Percentiles rank a stretch among this genome's conserved stretches.
Evolutionary conservation across 35 echinoderm and acorn worm genomes (phyloP).

Genomic region (Heliocidaris erythrogramma): DNA sequence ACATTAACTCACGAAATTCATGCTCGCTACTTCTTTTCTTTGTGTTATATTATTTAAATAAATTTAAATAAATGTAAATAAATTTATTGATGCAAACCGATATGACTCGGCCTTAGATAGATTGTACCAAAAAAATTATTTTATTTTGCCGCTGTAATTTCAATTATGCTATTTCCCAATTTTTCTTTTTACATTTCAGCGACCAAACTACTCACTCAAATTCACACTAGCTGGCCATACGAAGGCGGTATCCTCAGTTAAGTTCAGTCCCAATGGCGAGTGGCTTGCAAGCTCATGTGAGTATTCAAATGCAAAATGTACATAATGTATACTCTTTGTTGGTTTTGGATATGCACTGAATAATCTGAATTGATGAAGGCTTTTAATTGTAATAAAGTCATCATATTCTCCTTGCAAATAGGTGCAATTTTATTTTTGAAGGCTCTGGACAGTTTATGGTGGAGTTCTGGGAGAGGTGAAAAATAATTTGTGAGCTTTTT

Average conservation of each 20-base stretch:
- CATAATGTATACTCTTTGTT: not conserved
- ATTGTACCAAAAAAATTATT: too few species aligned
- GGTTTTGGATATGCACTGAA: not conserved
- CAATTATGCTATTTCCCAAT: not conserved
- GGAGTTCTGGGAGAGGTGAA: too few species aligned
- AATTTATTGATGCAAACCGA: too few species aligned
- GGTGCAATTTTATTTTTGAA: too few species aligned
- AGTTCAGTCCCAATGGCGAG: slow-evolving; percentile 98
- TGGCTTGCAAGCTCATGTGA: slow-evolving; percentile 99
- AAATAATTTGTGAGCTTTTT: too few species aligned
- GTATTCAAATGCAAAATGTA: slow-evolving; percentile 28
- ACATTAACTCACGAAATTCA: too few species aligned
- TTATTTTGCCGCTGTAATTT: not conserved
- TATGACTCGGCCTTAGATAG: too few species aligned
- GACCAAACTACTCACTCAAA: slow-evolving; percentile 96
- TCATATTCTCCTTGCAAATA: too few species aligned
- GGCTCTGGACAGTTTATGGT: too few species aligned
- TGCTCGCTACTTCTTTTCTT: too few species aligned
- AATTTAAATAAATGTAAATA: too few species aligned
- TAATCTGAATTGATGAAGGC: not conserved
- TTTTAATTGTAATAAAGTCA: not conserved
- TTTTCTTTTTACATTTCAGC: slow-evolving; percentile 45
- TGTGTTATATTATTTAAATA: too few species aligned
- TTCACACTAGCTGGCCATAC: slow-evolving; percentile 98
- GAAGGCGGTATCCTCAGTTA: slow-evolving; percentile 96